These are phyloP conservation scores for Heterohyrax brucei DNA, from an alignment of 2,797 vertebrate species.

Conservation along the genomic window DNA sequence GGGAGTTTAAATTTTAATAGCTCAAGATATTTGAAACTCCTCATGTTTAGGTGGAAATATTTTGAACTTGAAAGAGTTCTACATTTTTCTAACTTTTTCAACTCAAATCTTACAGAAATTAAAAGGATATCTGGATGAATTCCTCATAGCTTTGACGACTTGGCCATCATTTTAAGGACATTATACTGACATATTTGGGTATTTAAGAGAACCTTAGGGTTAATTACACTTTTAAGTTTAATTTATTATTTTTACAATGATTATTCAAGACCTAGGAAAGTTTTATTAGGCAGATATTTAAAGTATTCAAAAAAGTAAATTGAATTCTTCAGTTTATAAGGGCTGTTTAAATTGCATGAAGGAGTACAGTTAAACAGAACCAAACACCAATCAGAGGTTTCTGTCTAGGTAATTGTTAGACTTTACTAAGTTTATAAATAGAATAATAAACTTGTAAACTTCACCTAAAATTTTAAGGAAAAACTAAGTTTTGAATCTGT, in stretches of 20 bases:
- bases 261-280: not conserved
- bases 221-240: not conserved
- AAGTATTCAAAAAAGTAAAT: constrained; percentile 22
- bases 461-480: constrained; percentile 17
- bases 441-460: constrained; percentile 35
- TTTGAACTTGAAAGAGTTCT: not conserved
- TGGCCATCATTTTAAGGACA: constrained; percentile 22
- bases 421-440: constrained; percentile 34
- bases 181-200: constrained; percentile 12
- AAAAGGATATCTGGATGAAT: constrained; percentile 1
- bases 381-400: not conserved
- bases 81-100: not conserved
- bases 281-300: constrained; percentile 41
- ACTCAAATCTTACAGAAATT: not conserved
- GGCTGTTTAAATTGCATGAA: not conserved
- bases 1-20: constrained; percentile 36
- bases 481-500: constrained; percentile 9
- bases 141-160: constrained; percentile 9
- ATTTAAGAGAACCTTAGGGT: constrained; percentile 31
- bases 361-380: not conserved
- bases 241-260: constrained; percentile 34
- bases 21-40: constrained; percentile 15
- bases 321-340: constrained; percentile 57
- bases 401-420: constrained; percentile 35
- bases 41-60: constrained; percentile 34